Percentiles rank a stretch among this genome's conserved stretches.
Evolutionary conservation across 1,140 invertebrate genomes (phyloP).

Genomic region (Brachionus sp.): DNA sequence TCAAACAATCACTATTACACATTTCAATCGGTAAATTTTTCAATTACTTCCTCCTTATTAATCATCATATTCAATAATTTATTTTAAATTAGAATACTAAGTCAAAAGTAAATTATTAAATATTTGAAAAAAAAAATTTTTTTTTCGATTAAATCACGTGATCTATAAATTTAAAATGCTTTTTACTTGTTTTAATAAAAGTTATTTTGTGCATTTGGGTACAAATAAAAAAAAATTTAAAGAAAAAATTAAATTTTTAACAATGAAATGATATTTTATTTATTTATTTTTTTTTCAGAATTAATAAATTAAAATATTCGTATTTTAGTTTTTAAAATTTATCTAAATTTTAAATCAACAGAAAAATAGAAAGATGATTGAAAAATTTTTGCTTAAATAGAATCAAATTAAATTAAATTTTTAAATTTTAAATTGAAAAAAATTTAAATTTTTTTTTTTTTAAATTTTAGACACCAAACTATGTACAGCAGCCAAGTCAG

Average conservation of each 20-base stretch:
- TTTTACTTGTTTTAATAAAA: too few species aligned
- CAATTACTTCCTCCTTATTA: not conserved
- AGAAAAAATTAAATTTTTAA: too few species aligned
- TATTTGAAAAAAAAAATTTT: not conserved
- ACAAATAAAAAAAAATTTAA: too few species aligned
- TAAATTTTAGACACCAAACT: not conserved
- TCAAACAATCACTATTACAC: constrained; percentile 11
- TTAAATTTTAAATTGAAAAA: too few species aligned
- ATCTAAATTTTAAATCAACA: too few species aligned
- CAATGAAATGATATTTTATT: not conserved
- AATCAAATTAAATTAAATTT: too few species aligned
- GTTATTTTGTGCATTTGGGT: too few species aligned
- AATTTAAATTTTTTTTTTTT: too few species aligned
- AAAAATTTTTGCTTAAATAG: too few species aligned
- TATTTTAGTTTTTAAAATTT: too few species aligned
- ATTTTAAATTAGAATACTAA: not conserved
- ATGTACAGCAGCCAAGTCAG: not conserved
- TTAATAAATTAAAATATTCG: too few species aligned
- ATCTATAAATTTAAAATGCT: not conserved
- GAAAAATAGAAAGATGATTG: too few species aligned
- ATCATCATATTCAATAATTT: not conserved
- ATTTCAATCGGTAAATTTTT: constrained; percentile 32
- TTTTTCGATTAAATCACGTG: not conserved
- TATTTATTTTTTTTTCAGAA: not conserved
- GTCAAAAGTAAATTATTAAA: not conserved